These are phyloP conservation scores for Plagiodera versicolora DNA, from an alignment of 2,888 invertebrate species.

Conservation along the genomic window DNA sequence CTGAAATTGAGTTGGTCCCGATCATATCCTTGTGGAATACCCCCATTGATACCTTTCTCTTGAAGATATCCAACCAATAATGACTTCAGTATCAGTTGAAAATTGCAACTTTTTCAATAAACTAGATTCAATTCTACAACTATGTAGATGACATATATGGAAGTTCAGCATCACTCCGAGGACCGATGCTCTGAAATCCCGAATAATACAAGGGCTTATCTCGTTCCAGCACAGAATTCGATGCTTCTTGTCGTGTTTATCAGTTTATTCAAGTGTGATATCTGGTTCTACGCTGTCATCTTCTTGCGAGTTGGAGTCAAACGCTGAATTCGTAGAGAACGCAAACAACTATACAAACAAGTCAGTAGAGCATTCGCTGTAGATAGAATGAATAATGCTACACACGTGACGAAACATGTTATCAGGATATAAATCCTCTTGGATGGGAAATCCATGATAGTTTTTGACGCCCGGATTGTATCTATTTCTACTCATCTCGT, in stretches of 20 bases:
- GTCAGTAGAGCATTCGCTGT: neutral
- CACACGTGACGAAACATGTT: neutral
- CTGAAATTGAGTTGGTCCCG: too few relatives aligned
- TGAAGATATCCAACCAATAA: too few relatives aligned
- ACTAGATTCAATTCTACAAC: too few relatives aligned
- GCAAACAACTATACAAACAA: neutral
- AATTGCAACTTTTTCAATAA: too few relatives aligned
- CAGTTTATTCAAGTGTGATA: constrained; percentile 23
- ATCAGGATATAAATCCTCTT: neutral
- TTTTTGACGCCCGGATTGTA: too few relatives aligned
- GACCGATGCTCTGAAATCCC: constrained; percentile 24
- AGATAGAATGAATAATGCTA: neutral
- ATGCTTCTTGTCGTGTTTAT: constrained; percentile 20
- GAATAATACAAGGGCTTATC: constrained; percentile 28
- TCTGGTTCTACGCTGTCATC: constrained; percentile 11
- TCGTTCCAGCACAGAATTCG: constrained; percentile 27
- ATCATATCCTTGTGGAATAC: too few relatives aligned
- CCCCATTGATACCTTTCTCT: too few relatives aligned
- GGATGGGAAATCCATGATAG: too few relatives aligned
- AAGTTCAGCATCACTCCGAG: constrained; percentile 16
- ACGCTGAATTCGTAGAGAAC: neutral
- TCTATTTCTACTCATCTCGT: too few relatives aligned
- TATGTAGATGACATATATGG: too few relatives aligned
- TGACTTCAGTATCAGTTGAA: too few relatives aligned
- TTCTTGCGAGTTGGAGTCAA: neutral